phyloP scores from a whole-genome alignment of 2,113 vertebrate species.

The Chiloscyllium plagiosum region DNA sequence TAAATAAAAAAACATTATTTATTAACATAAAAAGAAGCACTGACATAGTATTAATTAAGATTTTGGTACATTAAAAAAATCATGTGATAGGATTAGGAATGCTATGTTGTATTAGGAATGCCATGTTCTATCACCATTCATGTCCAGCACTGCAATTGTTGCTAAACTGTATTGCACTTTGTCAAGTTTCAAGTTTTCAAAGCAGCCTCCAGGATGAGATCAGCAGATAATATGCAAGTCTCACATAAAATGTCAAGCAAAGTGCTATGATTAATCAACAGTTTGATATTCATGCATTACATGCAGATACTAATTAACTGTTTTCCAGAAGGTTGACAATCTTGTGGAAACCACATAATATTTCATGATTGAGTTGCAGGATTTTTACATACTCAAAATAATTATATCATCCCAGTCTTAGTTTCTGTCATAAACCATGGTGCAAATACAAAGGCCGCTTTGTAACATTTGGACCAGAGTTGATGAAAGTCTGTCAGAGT shows the following conservation, averaged over 20 bases:
- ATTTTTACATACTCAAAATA: not conserved
- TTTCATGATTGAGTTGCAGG: not conserved
- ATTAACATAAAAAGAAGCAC: too few relatives aligned
- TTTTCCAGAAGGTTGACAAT: conserved; percentile 4
- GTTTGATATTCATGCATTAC: not conserved
- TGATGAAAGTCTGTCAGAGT: not conserved
- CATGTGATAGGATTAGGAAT: not conserved
- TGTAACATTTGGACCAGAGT: not conserved
- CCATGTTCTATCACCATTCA: too few relatives aligned
- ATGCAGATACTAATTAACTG: not conserved
- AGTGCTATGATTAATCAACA: conserved; percentile 3
- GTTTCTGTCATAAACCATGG: not conserved
- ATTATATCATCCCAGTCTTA: not conserved
- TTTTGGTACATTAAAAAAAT: not conserved
- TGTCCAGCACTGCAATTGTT: not conserved
- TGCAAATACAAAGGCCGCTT: not conserved
- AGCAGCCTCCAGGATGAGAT: not conserved
- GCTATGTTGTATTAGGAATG: too few relatives aligned
- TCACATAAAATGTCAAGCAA: not conserved
- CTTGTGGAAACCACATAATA: not conserved
- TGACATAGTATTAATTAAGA: too few relatives aligned
- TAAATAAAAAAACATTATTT: not conserved
- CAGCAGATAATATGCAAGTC: not conserved
- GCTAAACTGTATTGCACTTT: not conserved
- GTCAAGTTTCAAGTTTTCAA: not conserved